phyloP scores from a whole-genome alignment of 2,797 vertebrate genomes.

The Prunella strophiata region DNA sequence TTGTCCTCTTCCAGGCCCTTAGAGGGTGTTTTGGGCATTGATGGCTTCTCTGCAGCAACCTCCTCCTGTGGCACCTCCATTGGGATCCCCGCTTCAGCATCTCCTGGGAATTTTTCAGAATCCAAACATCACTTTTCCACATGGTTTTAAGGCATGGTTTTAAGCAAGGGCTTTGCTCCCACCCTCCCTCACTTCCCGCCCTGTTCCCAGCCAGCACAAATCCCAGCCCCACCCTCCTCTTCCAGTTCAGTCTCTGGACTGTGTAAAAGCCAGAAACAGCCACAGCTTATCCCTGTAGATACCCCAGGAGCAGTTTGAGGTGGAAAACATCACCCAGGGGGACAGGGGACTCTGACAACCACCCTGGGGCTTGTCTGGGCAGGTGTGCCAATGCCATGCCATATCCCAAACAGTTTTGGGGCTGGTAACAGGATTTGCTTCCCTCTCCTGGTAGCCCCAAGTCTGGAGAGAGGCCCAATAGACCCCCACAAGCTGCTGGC shows the following conservation, averaged over 20 bases:
- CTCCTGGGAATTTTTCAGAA: not conserved
- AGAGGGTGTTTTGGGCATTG: not conserved
- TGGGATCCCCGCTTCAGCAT: not conserved
- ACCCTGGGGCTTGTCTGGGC: fast-evolving
- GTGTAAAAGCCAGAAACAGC: not conserved
- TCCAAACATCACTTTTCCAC: not conserved
- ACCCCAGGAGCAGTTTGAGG: not conserved
- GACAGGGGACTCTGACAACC: not conserved
- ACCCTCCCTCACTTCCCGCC: not conserved
- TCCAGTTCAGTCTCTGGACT: not conserved
- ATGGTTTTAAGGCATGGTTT: fast-evolving
- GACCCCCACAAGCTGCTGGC: not conserved
- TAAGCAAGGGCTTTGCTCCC: not conserved
- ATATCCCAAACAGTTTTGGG: fast-evolving
- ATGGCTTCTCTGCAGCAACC: fast-evolving
- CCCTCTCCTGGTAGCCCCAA: not conserved
- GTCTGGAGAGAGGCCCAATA: not conserved
- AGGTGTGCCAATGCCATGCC: fast-evolving
- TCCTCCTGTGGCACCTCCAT: not conserved
- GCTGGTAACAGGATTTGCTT: not conserved
- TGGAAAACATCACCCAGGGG: not conserved
- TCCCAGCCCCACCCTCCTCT: not conserved
- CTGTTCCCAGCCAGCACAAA: not conserved
- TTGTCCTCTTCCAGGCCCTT: not conserved
- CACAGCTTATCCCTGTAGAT: not conserved